phyloP scores from a whole-genome alignment of 2,113 vertebrate species.

The Reinhardtius hippoglossoides region DNA sequence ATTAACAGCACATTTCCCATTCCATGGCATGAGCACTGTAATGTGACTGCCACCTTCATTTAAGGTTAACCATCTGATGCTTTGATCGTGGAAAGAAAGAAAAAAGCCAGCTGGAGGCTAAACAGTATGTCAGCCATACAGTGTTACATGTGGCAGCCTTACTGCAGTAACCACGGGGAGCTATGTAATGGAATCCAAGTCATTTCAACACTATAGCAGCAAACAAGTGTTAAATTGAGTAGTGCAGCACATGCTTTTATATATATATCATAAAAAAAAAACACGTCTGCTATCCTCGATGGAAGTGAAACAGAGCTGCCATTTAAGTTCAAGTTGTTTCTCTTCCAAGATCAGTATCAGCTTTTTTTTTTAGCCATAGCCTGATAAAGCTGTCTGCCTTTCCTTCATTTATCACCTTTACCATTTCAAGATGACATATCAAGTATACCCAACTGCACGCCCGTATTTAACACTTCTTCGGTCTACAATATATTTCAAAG shows the following conservation, averaged over 20 bases:
- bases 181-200: slow-evolving; percentile 13
- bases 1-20: background rate
- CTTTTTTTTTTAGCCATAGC: slow-evolving; percentile 1
- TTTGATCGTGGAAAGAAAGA: slow-evolving; percentile 1
- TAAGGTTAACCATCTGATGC: slow-evolving; percentile 20
- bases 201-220: background rate
- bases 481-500: background rate
- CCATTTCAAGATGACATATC: slow-evolving; percentile 18
- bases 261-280: slow-evolving; percentile 23
- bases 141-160: slow-evolving; percentile 15
- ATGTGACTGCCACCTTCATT: slow-evolving; percentile 18
- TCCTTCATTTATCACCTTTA: slow-evolving; percentile 42
- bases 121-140: slow-evolving; percentile 7
- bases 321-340: slow-evolving; percentile 7
- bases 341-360: slow-evolving; percentile 16
- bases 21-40: background rate
- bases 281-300: background rate
- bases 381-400: slow-evolving; percentile 7
- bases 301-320: slow-evolving; percentile 22
- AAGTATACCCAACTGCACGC: background rate
- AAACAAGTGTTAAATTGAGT: slow-evolving; percentile 1
- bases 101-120: slow-evolving; percentile 10
- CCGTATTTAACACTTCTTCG: background rate
- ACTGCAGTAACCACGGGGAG: slow-evolving; percentile 13
- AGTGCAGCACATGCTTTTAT: background rate